Evolutionary conservation across 2,797 vertebrate species (phyloP), one percentile per base, ranked within the genome.

Genomic region (Bothrops alternatus): DNA sequence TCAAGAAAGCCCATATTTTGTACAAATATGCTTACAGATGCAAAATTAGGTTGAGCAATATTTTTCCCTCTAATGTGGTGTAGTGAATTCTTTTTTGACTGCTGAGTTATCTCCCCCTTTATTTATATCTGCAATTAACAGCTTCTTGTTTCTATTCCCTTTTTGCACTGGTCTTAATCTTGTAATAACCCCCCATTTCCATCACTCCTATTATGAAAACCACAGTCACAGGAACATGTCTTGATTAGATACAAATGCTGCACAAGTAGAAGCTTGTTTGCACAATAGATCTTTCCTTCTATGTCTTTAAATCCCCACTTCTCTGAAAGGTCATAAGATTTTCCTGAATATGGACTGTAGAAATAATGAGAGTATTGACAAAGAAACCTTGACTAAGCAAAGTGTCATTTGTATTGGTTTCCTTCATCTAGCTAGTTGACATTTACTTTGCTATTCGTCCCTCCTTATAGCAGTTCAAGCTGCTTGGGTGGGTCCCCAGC

Each of bases 11-110:
- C 32, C 32, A 32, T 32, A 32, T 47, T 10, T 56, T 1, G 1
- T 0, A 18, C 26, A 4, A 8, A 32, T 50, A 32, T 57, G 1
- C 32, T 13, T 10, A 2, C 0, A 16, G 1, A 20, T 0, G 1
- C 0, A 10, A 69, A 87, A 1, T 5, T 0, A 0, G 0, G 28
- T 0, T 3, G 58, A 92, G 63, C 1, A 12, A 65, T 12, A 25
- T 37, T 58, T 32, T 5, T 13, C 10, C 73, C 20, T 78, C 73
- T 78, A 6, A 1, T 3, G 85, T 65, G 26, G 8, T 16, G n/a
- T 1, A 0, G 0, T 12, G 2, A 86, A 50, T 57, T 91, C 5
- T 12, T 61, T 12, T 58, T 1, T 26, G 4, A 61, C 6, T 28
- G 25, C 6, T 1, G 55, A 2, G 14, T 60, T 88, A 47, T 88